Evolutionary conservation across 2,797 vertebrate genomes (phyloP), one percentile per base, ranked within the genome.

Genomic region (Acanthornis magna): DNA sequence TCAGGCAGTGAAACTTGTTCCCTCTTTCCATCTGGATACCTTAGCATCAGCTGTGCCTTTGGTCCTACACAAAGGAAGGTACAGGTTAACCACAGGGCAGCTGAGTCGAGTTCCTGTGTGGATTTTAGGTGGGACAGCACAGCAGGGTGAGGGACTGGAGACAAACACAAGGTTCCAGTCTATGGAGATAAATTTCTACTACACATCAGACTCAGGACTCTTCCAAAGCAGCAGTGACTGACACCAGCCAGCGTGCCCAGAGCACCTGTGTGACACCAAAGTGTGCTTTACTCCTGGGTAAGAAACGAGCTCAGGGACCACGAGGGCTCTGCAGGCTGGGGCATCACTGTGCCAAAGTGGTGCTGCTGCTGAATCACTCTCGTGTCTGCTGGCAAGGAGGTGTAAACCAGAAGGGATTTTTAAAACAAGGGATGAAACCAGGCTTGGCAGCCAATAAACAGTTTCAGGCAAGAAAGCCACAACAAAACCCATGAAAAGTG

Each of bases 11-110:
- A 98, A 96, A 99, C 99, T 96, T 99, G 99, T 97, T 99, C 99
- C 98, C 98, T 99, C 97, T 99, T 99, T 70, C 99, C 99, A 97
- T 99, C 99, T 91, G 99, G 99, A 97, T 99, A 99, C 94, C 99
- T 98, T 67, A 99, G 98, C 99, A 99, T 99, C 96, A 99, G 97
- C 89, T 99, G 98, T 97, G 99, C 99, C 98, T 99, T 99, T 96
- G 99, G 99, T 98, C 99, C 99, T 99, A 93, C 80, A 88, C 25
- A 96, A 95, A 91, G 47, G 70, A 95, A 96, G 22, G 68, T 30
- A 88, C 47, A 89, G 16, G 65, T 96, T 92, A 97, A 65, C 48
- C 91, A 23, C 13, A 55, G 27, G 53, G 54, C 30, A 83, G 79
- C 48, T 66, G 55, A 89, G 88, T 0, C 14, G 42, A 92, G 54